Evolutionary conservation across 2,888 invertebrate species (phyloP), one percentile per base, ranked within the genome.

Genomic region (Drosophila rellima): DNA sequence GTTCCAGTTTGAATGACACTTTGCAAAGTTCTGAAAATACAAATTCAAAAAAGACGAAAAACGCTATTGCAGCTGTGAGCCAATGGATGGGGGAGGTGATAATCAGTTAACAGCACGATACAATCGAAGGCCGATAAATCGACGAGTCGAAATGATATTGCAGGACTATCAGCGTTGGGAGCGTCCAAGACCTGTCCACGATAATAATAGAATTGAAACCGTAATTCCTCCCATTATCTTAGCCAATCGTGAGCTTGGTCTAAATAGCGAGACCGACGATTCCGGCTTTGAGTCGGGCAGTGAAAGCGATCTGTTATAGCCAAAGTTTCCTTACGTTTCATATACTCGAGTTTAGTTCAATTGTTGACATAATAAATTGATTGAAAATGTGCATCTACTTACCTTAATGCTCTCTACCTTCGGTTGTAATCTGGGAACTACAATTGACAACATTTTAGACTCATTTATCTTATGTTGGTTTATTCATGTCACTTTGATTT

Each of bases 401-500:
- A 51, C 57, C 40, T 44, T 44, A 33, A 29, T 35, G n/a, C 31
- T 23, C 8, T 7, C 23, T 7, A 7, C 35, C 15, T 15, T 37
- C 2, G 6, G 2, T 2, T 20, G 23, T 51, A 17, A 15, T 29
- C 29, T 33, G 44, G 5, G 17, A 18, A 55, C 17, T 35, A 13
- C 23, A 48, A 63, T 63, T 55, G 47, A 56, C 62, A 62, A 77
- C 18, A 57, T 51, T 39, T 59, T 40, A 17, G 50, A 13, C 54
- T 68, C 64, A 67, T 88, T 80, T 82, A 74, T 80, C 71, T 75
- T 75, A 70, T 74, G 72, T 74, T 69, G 64, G 69, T 84, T 84
- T 85, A 88, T 84, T 88, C 71, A 85, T 86, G 78, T 88, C 83
- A 78, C 71, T 76, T 78, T 73, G 72, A 75, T 82, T 82, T 67